A percentile compares a stretch with the other conserved stretches of the same genome.
Evolutionary conservation across 2,113 vertebrate genomes (phyloP).

Genomic region (Eupsittula cactorum): DNA sequence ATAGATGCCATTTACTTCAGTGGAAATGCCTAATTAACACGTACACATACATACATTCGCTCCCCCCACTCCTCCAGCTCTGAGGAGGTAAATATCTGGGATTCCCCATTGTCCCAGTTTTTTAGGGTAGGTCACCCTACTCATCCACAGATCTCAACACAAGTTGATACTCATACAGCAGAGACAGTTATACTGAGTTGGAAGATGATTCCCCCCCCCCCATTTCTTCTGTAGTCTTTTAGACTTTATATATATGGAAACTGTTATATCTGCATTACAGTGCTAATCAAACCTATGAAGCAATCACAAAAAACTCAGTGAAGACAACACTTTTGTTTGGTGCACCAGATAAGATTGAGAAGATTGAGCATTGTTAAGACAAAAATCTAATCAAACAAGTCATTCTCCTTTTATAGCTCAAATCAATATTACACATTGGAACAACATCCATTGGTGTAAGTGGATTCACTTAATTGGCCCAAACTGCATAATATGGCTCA

Average conservation of each 20-base stretch:
- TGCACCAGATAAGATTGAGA: constrained; percentile 10
- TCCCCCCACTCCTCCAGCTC: background rate
- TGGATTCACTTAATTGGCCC: constrained; percentile 68
- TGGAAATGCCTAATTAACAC: constrained; percentile 63
- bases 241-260: background rate
- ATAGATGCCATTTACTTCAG: constrained; percentile 43
- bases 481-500: constrained; percentile 62
- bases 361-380: constrained; percentile 7
- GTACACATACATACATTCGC: background rate
- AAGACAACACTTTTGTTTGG: constrained; percentile 8
- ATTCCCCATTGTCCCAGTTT: constrained; percentile 24
- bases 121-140: background rate
- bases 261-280: background rate
- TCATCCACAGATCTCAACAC: background rate
- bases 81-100: background rate
- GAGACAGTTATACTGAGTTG: background rate
- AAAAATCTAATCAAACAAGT: constrained; percentile 58
- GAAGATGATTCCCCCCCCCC: background rate
- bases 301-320: background rate
- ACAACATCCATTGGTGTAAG: constrained; percentile 54
- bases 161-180: background rate
- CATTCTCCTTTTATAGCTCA: constrained; percentile 51
- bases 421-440: constrained; percentile 64
- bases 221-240: background rate
- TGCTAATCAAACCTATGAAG: background rate